phyloP scores from a whole-genome alignment of 2,113 vertebrate species.

The Pelecanus crispus region DNA sequence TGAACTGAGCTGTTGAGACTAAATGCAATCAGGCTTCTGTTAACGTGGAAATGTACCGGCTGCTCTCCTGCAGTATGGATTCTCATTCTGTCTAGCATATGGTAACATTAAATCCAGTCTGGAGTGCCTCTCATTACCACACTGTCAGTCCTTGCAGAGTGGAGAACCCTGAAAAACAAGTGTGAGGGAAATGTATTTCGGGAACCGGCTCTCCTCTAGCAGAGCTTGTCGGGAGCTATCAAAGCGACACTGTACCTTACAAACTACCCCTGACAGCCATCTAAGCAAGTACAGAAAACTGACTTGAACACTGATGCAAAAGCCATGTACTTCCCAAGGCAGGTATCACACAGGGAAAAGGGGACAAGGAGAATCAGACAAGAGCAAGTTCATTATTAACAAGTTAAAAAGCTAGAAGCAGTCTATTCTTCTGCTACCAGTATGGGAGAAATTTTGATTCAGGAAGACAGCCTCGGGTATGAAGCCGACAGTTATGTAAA shows the following conservation, averaged over 20 bases:
- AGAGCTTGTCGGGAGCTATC: constrained; percentile 62
- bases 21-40: constrained; percentile 76
- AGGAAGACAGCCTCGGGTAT: neutral
- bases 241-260: constrained; percentile 58
- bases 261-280: constrained; percentile 65
- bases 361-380: neutral
- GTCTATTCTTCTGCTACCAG: neutral
- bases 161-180: constrained; percentile 74
- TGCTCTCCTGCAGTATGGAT: constrained; percentile 75
- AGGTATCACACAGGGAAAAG: constrained; percentile 18
- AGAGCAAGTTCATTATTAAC: neutral
- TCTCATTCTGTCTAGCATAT: constrained; percentile 80
- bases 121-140: constrained; percentile 71
- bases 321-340: neutral
- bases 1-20: constrained; percentile 78
- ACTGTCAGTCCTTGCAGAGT: constrained; percentile 63
- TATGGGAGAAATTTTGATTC: neutral
- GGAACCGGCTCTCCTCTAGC: constrained; percentile 60
- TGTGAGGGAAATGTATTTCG: constrained; percentile 63
- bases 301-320: constrained; percentile 44
- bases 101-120: constrained; percentile 76
- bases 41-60: constrained; percentile 74
- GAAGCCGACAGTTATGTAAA: neutral
- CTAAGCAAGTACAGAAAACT: neutral
- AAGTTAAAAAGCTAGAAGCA: constrained; percentile 26